These are phyloP conservation scores for Cichlasoma orientale DNA, from an alignment of 2,797 vertebrate genomes.

Conservation along the genomic window DNA sequence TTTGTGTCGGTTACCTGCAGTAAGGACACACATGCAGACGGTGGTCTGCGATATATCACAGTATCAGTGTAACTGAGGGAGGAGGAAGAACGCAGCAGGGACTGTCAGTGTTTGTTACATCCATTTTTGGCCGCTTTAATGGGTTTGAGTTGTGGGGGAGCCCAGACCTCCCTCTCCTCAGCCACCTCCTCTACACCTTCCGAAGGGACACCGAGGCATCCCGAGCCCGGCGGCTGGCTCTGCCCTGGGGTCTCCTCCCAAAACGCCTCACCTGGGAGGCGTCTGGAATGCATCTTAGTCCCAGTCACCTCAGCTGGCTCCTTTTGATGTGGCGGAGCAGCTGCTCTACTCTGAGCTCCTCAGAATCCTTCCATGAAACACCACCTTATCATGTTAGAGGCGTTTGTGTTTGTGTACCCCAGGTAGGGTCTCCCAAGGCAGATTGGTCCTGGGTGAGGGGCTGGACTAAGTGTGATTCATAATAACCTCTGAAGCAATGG, in stretches of 20 bases:
- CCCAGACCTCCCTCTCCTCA: fast-evolving
- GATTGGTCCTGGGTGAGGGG: neutral
- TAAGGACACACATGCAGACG: neutral
- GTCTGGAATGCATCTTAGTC: too few relatives aligned
- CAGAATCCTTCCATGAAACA: neutral
- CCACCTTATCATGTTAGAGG: neutral
- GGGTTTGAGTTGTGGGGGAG: too few relatives aligned
- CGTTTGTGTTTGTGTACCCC: neutral
- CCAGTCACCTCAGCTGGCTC: neutral
- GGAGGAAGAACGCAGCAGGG: neutral
- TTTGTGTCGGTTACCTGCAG: neutral
- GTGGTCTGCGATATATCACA: neutral
- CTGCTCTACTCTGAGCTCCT: neutral
- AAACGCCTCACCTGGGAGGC: neutral
- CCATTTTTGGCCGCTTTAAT: fast-evolving
- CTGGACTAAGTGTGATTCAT: neutral
- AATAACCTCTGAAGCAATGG: neutral
- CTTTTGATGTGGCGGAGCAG: neutral
- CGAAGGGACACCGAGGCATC: neutral
- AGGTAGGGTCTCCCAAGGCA: neutral
- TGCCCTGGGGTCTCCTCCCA: neutral
- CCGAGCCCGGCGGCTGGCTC: neutral
- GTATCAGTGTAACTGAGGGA: fast-evolving
- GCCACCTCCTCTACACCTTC: neutral
- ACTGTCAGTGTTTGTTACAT: fast-evolving